Percentiles rank a stretch among this genome's conserved stretches.
Conservation (phyloP, 2,888 invertebrate species). For the Corythucha ciliata region DNA sequence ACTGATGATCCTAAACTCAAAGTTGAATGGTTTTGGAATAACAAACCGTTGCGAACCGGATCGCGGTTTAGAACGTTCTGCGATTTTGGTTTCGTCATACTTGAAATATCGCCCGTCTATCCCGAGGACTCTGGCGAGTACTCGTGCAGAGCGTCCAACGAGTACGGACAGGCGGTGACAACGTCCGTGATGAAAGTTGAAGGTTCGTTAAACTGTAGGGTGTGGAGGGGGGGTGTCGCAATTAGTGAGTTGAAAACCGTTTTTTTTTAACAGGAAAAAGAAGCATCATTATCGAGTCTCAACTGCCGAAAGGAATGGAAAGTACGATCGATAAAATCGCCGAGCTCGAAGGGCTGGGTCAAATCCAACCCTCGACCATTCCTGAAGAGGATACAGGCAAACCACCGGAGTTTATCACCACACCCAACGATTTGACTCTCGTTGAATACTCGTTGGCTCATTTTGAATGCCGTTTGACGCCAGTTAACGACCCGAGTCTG, state of each 20-base stretch:
- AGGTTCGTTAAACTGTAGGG: slow-evolving; percentile 47
- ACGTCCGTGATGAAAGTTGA: slow-evolving; percentile 81
- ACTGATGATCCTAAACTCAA: slow-evolving; percentile 84
- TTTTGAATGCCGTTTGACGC: slow-evolving; percentile 81
- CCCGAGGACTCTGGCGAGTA: slow-evolving; percentile 93
- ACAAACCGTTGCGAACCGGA: slow-evolving; percentile 76
- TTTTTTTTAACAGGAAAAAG: slow-evolving; percentile 49
- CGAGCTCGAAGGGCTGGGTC: slow-evolving; percentile 76
- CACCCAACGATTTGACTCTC: slow-evolving; percentile 72
- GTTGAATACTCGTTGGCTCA: slow-evolving; percentile 83
- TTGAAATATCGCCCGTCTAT: slow-evolving; percentile 94
- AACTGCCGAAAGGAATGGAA: slow-evolving; percentile 86
- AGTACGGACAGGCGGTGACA: slow-evolving; percentile 85
- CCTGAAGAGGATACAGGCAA: slow-evolving; percentile 75
- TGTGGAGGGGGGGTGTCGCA: not conserved
- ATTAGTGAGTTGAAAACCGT: not conserved
- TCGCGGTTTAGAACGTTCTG: slow-evolving; percentile 93
- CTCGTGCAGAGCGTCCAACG: slow-evolving; percentile 77
- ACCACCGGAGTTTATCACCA: slow-evolving; percentile 83
- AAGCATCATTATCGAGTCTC: slow-evolving; percentile 83
- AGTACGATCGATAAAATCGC: slow-evolving; percentile 89
- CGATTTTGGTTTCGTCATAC: slow-evolving; percentile 94
- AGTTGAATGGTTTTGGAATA: slow-evolving; percentile 93
- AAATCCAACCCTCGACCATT: slow-evolving; percentile 53
- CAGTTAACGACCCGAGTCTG: slow-evolving; percentile 87